Conservation (phyloP, 2,113 vertebrate genomes). For the Hypocryptadius cinnamomeus region DNA sequence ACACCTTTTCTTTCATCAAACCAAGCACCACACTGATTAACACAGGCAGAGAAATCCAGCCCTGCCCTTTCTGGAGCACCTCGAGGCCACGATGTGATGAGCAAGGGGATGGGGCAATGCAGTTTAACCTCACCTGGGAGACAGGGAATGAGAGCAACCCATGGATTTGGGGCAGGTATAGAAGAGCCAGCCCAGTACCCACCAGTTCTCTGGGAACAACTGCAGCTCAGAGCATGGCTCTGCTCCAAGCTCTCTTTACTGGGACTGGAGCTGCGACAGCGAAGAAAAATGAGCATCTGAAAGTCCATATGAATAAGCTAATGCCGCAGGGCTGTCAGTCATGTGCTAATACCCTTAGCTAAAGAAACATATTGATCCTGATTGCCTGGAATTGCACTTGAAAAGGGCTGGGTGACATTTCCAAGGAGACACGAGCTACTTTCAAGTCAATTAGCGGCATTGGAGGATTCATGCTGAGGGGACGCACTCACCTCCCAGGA, state of each 20-base stretch:
- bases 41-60: not conserved
- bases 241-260: not conserved
- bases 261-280: not conserved
- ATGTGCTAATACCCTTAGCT: conserved; percentile 60
- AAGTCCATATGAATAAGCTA: conserved; percentile 22
- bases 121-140: not conserved
- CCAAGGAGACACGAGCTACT: conserved; percentile 60
- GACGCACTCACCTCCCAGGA: conserved; percentile 45
- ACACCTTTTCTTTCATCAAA: not conserved
- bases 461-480: conserved; percentile 33
- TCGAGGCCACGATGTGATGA: fast-evolving
- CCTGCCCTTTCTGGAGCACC: not conserved
- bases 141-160: not conserved
- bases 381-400: conserved; percentile 67
- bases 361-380: conserved; percentile 62
- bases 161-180: not conserved
- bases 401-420: conserved; percentile 68
- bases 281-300: conserved; percentile 41
- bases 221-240: not conserved
- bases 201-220: not conserved
- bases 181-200: not conserved
- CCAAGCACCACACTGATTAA: fast-evolving
- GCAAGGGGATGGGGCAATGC: not conserved
- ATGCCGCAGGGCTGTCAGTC: conserved; percentile 46
- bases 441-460: conserved; percentile 64